phyloP scores from a whole-genome alignment of 2,888 invertebrate genomes.

The Rhimphoctona megacephalus region DNA sequence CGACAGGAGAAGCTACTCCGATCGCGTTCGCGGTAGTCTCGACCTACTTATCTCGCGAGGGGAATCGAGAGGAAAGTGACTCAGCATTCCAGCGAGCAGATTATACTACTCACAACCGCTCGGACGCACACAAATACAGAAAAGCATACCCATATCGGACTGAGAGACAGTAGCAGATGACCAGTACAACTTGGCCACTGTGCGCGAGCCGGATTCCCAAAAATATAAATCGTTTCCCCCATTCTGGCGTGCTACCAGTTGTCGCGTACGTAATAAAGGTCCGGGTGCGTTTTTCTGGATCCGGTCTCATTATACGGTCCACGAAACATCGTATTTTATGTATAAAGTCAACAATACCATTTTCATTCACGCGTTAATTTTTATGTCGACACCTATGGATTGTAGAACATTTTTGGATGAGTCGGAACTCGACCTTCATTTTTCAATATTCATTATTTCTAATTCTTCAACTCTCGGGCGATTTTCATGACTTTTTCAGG shows the following conservation, averaged over 20 bases:
- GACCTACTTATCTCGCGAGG: slow-evolving; percentile 70
- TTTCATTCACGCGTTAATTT: slow-evolving; percentile 1
- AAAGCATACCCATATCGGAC: background rate
- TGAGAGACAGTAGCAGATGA: slow-evolving; percentile 37
- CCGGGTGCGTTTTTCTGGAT: slow-evolving; percentile 22
- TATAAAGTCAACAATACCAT: background rate
- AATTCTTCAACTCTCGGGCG: background rate
- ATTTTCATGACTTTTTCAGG: background rate
- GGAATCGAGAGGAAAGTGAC: slow-evolving; percentile 73
- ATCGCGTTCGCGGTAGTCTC: slow-evolving; percentile 67
- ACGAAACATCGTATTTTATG: slow-evolving; percentile 20
- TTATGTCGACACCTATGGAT: background rate
- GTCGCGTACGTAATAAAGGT: slow-evolving; percentile 5
- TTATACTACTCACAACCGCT: slow-evolving; percentile 53
- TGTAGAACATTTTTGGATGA: background rate
- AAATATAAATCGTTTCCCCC: slow-evolving; percentile 46
- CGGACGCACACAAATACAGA: background rate
- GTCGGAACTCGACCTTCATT: background rate
- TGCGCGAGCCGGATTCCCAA: slow-evolving; percentile 41
- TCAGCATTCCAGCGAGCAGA: slow-evolving; percentile 72
- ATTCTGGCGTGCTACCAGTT: background rate
- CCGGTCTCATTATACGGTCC: slow-evolving; percentile 45
- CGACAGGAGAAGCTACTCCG: slow-evolving; percentile 32
- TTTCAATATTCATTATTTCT: background rate
- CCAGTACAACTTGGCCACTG: slow-evolving; percentile 38